Evolutionary conservation across 2,113 vertebrate genomes (phyloP), one percentile per base, ranked within the genome.

Genomic region (Neodontobutis hainanensis): DNA sequence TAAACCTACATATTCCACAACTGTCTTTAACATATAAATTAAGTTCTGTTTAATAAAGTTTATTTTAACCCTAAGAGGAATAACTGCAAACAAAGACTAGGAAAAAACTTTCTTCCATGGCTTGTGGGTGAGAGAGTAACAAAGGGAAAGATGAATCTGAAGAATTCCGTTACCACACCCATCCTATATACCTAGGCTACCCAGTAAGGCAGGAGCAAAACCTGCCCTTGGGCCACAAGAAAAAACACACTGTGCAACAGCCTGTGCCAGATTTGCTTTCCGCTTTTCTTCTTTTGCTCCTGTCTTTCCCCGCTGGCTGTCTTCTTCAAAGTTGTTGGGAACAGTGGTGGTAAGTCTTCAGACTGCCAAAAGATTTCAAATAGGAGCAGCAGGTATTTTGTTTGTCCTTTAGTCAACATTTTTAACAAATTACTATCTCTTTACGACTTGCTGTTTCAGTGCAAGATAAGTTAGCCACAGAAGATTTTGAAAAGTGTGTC

Each of bases 241-340:
- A 75, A 52, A 81, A 79, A 81, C 68, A 83, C 77, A 78, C 73
- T 32, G 60, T 43, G 72, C 76, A 82, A 69, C 62, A 75, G 83
- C 68, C 78, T 80, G 74, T 77, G 85, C 84, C 85, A 79, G 72
- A 81, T 86, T 88, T 86, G 57, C 82, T 86, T 87, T 86, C 80
- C 67, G 45, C 69, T 82, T 78, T 81, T 82, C 55, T 68, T 69
- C 67, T 58, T 61, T 77, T 63, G 59, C 78, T 85, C 79, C 77
- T 78, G 80, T 78, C 73, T 84, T 62, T 75, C 69, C 83, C 89
- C 83, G 66, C 42, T 63, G 79, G 89, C 90, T 85, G 89, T 86
- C 81, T 86, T 90, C 89, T 90, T 90, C 84, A 87, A 87, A 90
- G 86, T 75, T 78, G 82, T 67, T 75, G 65, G 87, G 83, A 74